phyloP scores from a whole-genome alignment of 2,888 invertebrate species.

The Lutraria lutraria region DNA sequence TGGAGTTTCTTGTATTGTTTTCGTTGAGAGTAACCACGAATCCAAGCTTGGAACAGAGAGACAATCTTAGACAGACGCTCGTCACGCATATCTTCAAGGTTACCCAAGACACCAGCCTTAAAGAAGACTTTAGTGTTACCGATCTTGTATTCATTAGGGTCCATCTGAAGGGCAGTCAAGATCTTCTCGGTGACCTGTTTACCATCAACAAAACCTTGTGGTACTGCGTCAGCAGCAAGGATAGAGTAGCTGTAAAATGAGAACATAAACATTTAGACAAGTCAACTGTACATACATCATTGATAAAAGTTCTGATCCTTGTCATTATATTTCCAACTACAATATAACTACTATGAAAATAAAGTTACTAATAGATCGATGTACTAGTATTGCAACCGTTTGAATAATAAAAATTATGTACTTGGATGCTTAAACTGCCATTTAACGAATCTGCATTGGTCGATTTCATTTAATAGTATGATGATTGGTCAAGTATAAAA shows the following conservation, averaged over 20 bases:
- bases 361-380: too few relatives aligned
- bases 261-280: not conserved
- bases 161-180: constrained; percentile 90
- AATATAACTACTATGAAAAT: too few relatives aligned
- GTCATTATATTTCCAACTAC: too few relatives aligned
- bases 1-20: constrained; percentile 97
- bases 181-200: constrained; percentile 90
- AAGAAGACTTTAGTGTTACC: constrained; percentile 99
- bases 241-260: constrained; percentile 93
- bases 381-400: too few relatives aligned
- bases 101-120: constrained; percentile 99
- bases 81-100: constrained; percentile 99
- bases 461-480: too few relatives aligned
- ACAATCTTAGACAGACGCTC: constrained; percentile 98
- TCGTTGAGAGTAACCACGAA: constrained; percentile 92
- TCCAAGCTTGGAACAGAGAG: constrained; percentile 95
- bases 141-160: constrained; percentile 97
- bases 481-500: not conserved
- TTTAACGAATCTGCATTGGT: too few relatives aligned
- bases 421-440: too few relatives aligned
- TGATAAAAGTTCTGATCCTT: too few relatives aligned
- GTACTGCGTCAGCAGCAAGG: constrained; percentile 95
- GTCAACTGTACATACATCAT: not conserved
- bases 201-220: constrained; percentile 88
- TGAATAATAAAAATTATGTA: too few relatives aligned